These are phyloP conservation scores for Apis dorsata DNA, from an alignment of 1,140 invertebrate genomes.

Conservation along the genomic window DNA sequence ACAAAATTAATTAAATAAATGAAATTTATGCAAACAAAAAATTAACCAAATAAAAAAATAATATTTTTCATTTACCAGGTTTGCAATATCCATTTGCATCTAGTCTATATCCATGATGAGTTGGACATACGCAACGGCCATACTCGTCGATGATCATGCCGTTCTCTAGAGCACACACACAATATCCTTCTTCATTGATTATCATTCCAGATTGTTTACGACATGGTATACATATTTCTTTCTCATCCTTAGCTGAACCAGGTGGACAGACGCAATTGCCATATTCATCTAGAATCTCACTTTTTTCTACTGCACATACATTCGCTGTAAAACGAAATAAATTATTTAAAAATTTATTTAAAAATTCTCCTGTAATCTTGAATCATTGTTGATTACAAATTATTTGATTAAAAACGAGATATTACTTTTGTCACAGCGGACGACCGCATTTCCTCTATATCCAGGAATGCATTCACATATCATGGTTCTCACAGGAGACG, in stretches of 20 bases:
- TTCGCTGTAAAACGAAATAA: constrained; percentile 78
- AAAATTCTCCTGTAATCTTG: background rate
- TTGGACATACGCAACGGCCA: constrained; percentile 89
- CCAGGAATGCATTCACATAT: constrained; percentile 92
- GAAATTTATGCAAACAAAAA: background rate
- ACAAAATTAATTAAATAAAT: constrained; percentile 44
- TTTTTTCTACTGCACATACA: constrained; percentile 86
- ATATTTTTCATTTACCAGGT: constrained; percentile 68
- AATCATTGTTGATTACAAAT: background rate
- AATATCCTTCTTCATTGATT: constrained; percentile 87
- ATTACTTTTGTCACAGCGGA: constrained; percentile 86
- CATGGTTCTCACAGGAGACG: constrained; percentile 91
- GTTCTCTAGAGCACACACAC: constrained; percentile 88
- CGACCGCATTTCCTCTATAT: constrained; percentile 89
- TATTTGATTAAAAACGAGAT: background rate
- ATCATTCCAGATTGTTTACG: constrained; percentile 85
- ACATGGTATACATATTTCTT: constrained; percentile 89
- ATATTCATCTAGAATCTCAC: constrained; percentile 84
- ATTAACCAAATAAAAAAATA: constrained; percentile 1
- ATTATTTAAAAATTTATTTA: background rate
- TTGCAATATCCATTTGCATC: constrained; percentile 85
- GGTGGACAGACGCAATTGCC: constrained; percentile 89
- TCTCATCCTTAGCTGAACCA: constrained; percentile 87
- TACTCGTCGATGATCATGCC: constrained; percentile 88
- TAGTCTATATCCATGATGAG: constrained; percentile 85